Evolutionary conservation across 2,888 invertebrate genomes (phyloP).

Genomic region (Empis livida): DNA sequence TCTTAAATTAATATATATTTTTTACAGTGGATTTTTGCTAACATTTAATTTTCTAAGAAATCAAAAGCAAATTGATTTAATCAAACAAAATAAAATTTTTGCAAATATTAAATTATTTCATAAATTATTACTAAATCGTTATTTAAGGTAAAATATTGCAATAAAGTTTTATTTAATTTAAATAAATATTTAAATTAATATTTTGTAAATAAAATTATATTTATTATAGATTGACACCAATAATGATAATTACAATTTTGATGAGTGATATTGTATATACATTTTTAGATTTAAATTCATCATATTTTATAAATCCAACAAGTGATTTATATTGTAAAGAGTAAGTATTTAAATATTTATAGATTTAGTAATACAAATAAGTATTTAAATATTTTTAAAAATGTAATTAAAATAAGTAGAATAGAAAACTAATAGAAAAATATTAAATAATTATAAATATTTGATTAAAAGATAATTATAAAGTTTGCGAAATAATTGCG

Average conservation of each 20-base stretch:
- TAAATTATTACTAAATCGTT: conserved; percentile 4
- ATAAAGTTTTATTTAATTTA: too few species aligned
- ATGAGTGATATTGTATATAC: conserved; percentile 3
- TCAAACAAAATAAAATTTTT: conserved; percentile 1
- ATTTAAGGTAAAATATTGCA: conserved; percentile 3
- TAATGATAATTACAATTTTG: not conserved
- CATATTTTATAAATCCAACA: conserved; percentile 4
- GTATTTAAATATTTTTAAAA: too few species aligned
- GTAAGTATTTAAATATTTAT: too few species aligned
- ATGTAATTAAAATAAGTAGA: too few species aligned
- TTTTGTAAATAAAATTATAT: not conserved
- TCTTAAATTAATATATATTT: not conserved
- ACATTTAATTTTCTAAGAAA: conserved; percentile 6
- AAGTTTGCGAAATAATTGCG: too few species aligned
- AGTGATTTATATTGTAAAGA: conserved; percentile 8
- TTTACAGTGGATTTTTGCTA: conserved; percentile 4
- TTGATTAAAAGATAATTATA: too few species aligned
- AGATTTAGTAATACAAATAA: too few species aligned
- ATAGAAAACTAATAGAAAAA: too few species aligned
- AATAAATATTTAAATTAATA: not conserved
- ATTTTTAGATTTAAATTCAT: conserved; percentile 2
- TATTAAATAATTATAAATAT: too few species aligned
- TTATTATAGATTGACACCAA: conserved; percentile 3
- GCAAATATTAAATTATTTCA: conserved; percentile 5
- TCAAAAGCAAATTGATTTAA: conserved; percentile 1